Evolutionary conservation across 2,113 vertebrate species (phyloP).

Genomic region (Probosciger aterrimus): DNA sequence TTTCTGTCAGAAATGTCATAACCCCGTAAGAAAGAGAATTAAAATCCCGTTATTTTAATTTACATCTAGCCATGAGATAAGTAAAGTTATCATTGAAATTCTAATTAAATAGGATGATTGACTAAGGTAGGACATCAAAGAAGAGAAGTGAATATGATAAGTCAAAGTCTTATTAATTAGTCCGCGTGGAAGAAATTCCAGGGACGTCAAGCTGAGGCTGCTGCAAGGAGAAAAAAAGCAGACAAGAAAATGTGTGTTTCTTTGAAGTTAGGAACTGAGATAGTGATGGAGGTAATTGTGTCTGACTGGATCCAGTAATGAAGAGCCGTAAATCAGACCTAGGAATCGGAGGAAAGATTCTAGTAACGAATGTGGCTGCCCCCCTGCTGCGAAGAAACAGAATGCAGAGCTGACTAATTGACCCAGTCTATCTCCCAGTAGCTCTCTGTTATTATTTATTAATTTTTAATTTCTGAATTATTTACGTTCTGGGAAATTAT

Average conservation of each 20-base stretch:
- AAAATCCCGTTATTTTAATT: conserved; percentile 84
- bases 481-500: conserved; percentile 89
- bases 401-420: conserved; percentile 91
- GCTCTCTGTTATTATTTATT: conserved; percentile 98
- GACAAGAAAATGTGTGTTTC: conserved; percentile 83
- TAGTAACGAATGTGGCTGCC: conserved; percentile 77
- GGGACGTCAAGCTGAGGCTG: conserved; percentile 85
- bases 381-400: conserved; percentile 84
- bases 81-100: conserved; percentile 85
- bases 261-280: conserved; percentile 90
- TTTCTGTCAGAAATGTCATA: conserved; percentile 76
- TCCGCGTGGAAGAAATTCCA: conserved; percentile 80
- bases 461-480: conserved; percentile 99
- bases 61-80: conserved; percentile 83
- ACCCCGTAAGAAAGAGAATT: conserved; percentile 76
- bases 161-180: conserved; percentile 90
- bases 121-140: conserved; percentile 91
- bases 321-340: conserved; percentile 85
- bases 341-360: conserved; percentile 78
- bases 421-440: conserved; percentile 86
- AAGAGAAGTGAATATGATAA: conserved; percentile 81
- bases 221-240: conserved; percentile 78
- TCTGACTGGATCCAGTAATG: conserved; percentile 91
- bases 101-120: conserved; percentile 87
- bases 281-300: conserved; percentile 89